Conservation (phyloP, 2,888 invertebrate species). For the Drosophila flavopinicola region DNA sequence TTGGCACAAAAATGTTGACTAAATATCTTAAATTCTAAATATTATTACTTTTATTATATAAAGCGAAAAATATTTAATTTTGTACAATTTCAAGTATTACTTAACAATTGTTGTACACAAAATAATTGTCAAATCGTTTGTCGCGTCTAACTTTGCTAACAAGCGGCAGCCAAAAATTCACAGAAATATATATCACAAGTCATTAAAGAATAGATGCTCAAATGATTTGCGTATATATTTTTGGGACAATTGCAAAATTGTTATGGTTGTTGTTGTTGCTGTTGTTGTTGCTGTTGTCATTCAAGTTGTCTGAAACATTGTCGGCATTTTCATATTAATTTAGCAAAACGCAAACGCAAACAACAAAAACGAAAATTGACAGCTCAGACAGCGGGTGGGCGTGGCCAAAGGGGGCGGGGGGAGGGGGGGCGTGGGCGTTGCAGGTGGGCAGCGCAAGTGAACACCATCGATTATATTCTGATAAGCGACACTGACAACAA, state of each 20-base stretch:
- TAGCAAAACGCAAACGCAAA: conserved; percentile 60
- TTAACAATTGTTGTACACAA: no score
- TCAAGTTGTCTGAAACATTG: conserved; percentile 27
- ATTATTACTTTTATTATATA: no score
- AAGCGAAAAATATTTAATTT: no score
- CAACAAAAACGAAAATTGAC: conserved; percentile 71
- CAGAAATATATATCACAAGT: no score
- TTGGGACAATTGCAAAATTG: conserved; percentile 10
- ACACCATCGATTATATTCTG: conserved; percentile 74
- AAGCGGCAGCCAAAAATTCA: no score
- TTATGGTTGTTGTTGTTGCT: neutral
- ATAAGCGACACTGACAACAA: conserved; percentile 61
- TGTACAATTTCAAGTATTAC: no score
- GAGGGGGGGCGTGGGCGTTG: conserved; percentile 21
- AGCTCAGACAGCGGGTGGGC: conserved; percentile 52
- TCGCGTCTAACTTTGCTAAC: no score
- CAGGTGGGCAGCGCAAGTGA: conserved; percentile 9
- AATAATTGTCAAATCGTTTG: no score
- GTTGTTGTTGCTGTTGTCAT: neutral
- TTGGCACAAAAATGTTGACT: no score
- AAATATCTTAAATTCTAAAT: no score
- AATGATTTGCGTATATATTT: conserved; percentile 22
- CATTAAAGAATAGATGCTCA: conserved; percentile 5
- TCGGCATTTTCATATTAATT: conserved; percentile 62
- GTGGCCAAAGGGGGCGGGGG: conserved; percentile 9